Percentiles rank a stretch among this genome's conserved stretches.
Evolutionary conservation across 2,113 vertebrate species (phyloP).

Genomic region (Irena cyanogastra): DNA sequence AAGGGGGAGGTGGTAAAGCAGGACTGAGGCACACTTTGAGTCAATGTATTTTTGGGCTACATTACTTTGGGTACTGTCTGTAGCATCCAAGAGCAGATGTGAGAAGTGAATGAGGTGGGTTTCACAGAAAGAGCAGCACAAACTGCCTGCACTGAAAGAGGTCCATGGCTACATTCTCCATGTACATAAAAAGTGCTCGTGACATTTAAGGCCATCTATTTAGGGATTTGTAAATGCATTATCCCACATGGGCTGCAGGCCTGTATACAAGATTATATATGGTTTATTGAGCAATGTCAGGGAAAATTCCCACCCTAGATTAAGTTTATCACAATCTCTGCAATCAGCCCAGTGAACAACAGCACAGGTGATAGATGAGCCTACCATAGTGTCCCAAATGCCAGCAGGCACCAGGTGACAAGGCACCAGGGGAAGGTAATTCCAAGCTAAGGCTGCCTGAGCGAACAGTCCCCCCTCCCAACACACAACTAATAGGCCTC

Average conservation of each 20-base stretch:
- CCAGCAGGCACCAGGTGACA: conserved; percentile 1
- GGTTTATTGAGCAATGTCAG: conserved; percentile 14
- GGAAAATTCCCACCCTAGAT: conserved; percentile 27
- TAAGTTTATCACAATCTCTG: conserved; percentile 39
- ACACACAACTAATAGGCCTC: not conserved
- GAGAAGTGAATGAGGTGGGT: not conserved
- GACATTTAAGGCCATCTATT: not conserved
- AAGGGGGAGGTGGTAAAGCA: not conserved
- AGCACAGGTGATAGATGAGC: conserved; percentile 19
- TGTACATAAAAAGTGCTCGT: not conserved
- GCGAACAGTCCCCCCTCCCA: not conserved
- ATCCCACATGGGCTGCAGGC: not conserved
- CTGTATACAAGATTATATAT: not conserved
- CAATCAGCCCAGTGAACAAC: conserved; percentile 1
- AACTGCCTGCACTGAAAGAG: not conserved
- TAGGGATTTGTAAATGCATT: not conserved
- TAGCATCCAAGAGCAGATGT: not conserved
- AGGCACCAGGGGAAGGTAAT: not conserved
- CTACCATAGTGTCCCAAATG: not conserved
- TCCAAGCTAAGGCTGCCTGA: not conserved
- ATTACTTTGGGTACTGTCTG: not conserved
- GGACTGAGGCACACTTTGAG: not conserved
- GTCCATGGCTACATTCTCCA: not conserved
- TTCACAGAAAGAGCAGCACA: not conserved
- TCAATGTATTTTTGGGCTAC: not conserved